Evolutionary conservation across 2,113 vertebrate genomes (phyloP).

Genomic region (Notechis scutatus): DNA sequence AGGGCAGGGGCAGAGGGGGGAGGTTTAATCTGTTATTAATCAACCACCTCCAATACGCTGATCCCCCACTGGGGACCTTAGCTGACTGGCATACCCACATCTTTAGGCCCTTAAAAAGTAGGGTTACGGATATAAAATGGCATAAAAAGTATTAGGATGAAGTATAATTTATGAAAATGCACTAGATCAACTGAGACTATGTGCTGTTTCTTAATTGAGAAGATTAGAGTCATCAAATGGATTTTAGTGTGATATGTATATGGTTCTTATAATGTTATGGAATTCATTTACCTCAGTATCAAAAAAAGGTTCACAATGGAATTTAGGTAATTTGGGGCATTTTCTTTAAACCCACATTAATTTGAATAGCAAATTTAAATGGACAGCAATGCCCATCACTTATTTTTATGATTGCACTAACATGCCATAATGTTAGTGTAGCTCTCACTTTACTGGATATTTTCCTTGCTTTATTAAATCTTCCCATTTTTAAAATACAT

Average conservation of each 20-base stretch:
- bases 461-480: background rate
- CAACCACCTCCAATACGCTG: background rate
- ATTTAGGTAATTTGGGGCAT: background rate
- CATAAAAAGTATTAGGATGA: background rate
- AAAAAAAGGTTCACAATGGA: background rate
- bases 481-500: background rate
- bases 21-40: background rate
- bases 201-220: background rate
- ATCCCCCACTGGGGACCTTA: background rate
- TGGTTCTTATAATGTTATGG: background rate
- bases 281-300: background rate
- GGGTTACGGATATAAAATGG: background rate
- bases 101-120: background rate
- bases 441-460: background rate
- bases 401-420: background rate
- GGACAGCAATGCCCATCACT: background rate
- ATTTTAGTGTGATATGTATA: background rate
- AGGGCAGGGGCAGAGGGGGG: background rate
- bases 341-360: background rate
- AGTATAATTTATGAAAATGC: background rate
- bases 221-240: background rate
- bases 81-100: background rate
- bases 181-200: background rate
- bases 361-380: background rate
- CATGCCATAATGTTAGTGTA: background rate